Evolutionary conservation across 2,888 invertebrate genomes (phyloP), one percentile per base, ranked within the genome.

Genomic region (Gastrophysa polygoni): DNA sequence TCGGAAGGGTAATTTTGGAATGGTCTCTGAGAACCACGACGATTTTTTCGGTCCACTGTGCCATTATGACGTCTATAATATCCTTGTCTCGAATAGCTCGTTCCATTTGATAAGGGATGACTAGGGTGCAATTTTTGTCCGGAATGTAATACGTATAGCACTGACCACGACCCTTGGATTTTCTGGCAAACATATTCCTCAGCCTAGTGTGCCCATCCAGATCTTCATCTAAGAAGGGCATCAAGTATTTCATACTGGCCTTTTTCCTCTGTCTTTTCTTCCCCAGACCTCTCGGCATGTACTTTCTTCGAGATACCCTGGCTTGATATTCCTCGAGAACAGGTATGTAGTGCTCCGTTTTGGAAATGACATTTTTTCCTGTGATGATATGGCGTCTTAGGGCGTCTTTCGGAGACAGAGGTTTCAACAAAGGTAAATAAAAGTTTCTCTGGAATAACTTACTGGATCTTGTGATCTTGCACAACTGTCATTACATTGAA

Each of bases 381-480:
- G 91, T 92, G 72, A 92, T 90, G 71, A 90, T 87, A 81, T 92
- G 91, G 78, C 89, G 88, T 65, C 91, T 85, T 75, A 90, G 88
- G 1, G 92, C 92, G 77, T 92, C 92, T n/a, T 91, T 91, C 11
- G 92, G 91, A 51, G 91, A 91, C 64, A 92, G 89, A 2, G 92
- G 92, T 48, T 91, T 90, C 69, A 92, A 83, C 55, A 93, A 83
- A 17, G 93, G 92, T 76, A 92, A 90, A 78, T 92, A 93, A 80
- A 92, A 91, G 57, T 92, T 91, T 77, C 91, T 89, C 56, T 92
- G 92, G 75, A 92, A 86, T 74, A 91, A 89, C 72, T 90, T 86
- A 80, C 91, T 91, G 79, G 88, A 88, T 74, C 92, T 91, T 63
- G 92, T 93, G 73, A 92, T 91, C 80, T 91, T 88, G 81, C 92